Base-by-base conservation (phyloP, 2,797 vertebrate genomes). In the Malurus leucopterus region DNA sequence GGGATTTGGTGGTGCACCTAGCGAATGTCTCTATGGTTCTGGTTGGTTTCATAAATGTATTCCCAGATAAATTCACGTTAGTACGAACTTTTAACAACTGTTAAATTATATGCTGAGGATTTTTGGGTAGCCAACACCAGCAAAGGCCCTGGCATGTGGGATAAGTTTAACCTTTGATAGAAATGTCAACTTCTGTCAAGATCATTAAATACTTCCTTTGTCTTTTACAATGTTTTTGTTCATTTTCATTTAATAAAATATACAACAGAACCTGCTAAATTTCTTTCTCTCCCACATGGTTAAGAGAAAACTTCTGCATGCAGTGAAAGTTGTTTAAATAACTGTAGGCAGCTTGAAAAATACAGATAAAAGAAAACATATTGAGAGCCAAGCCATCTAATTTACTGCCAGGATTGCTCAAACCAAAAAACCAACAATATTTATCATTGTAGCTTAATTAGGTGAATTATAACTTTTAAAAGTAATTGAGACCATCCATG, bases 11-110 rank as follows among this genome's bases (percentile, higher is more conserved):
- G 46, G 11, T 38, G 12, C 41, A 63, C 6, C 36, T n/a, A 34
- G 72, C 0, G 0, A 61, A 54, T 22, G 4, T 73, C 61, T 59
- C 34, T 83, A 0, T 0, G 0, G n/a, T 78, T 80, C 34, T 55
- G 14, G 9, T 71, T 76, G 71, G 49, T 78, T 75, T 74, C 47
- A 63, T 68, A 67, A 88, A 63, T 51, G 46, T 59, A 18, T 44
- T 83, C 54, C 30, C 40, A 73, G n/a, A 41, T 12, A 41, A 76
- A 71, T 83, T 43, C 30, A 16, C 62, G 19, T 71, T 21, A 54
- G 34, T 57, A 30, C 8, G 80, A 46, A 13, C 19, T 69, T 89
- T 57, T 61, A 85, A 43, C 61, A 91, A 44, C 21, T 62, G 23
- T 69, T 70, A 49, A 70, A 38, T 61, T 18, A 29, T 58, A 32